Evolutionary conservation across 2,797 vertebrate genomes (phyloP), one percentile per base, ranked within the genome.

Genomic region (Phalloptychus januarius): DNA sequence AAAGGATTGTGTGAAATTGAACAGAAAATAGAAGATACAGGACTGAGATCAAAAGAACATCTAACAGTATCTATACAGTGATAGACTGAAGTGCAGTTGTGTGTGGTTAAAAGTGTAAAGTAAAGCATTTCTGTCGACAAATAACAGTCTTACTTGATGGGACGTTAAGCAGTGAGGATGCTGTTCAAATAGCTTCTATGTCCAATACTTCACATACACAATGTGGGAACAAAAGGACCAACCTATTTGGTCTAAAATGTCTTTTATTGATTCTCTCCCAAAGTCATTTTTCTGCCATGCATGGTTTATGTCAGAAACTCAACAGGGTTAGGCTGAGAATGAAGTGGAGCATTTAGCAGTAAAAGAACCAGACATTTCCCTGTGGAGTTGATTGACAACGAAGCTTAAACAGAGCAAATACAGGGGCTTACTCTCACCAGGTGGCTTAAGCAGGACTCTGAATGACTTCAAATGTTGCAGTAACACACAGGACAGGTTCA

Each of bases 261-360:
- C 7, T 70, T 69, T 28, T 16, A 70, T 70, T 44, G 40, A 70
- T 70, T 44, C 40, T 12, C 40, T 70, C 23, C 40, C 40, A 44
- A 44, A n/a, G 40, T 70, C 2, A 16, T 44, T 70, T n/a, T 70
- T 70, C 40, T 70, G 40, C 67, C 40, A 44, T 70, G 67, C 13
- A 44, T 70, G 40, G 67, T 44, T 42, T 11, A 13, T 44, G 40
- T 70, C 67, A 70, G 25, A 70, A 44, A 44, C 42, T 44, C 25
- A 61, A 44, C n/a, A 20, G 42, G 52, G 56, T 12, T 5, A 61
- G 40, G 52, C 38, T 70, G 31, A 38, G 23, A 69, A 33, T 75
- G 12, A 75, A 67, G 61, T 50, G 61, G 61, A 52, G 31, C 63
- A 52, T 76, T 76, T 76, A 50, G 15, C 63, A 52, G 23, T 10